Percentiles rank a stretch among this genome's conserved stretches.
phyloP scores from a whole-genome alignment of 2,888 invertebrate genomes.

The Andrena marginata region DNA sequence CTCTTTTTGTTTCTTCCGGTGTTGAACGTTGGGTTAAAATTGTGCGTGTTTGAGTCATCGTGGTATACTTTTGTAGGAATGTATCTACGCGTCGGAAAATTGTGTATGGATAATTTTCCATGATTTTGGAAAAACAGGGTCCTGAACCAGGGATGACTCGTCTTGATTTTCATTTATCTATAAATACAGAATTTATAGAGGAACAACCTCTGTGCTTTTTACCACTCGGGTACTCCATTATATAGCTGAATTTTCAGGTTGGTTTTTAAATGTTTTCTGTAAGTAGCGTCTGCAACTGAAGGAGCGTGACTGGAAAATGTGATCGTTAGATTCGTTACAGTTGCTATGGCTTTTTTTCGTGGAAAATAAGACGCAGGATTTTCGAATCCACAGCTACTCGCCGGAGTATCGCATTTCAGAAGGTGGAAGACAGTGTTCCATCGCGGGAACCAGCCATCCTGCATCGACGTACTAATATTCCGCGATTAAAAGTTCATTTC shows the following conservation, averaged over 20 bases:
- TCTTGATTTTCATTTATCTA: no score
- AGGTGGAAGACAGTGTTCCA: not conserved
- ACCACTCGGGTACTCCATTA: not conserved
- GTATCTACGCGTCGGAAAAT: no score
- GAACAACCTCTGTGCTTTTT: not conserved
- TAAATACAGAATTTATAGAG: no score
- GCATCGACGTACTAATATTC: conserved; percentile 68
- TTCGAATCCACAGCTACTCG: not conserved
- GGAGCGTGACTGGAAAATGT: not conserved
- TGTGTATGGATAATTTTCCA: no score
- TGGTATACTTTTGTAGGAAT: no score
- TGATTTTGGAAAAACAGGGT: no score
- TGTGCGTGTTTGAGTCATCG: no score
- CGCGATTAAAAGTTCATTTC: conserved; percentile 75
- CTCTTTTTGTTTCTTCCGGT: not conserved
- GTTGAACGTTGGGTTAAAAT: no score
- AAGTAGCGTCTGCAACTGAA: not conserved
- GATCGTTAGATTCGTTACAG: not conserved
- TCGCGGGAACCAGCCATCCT: not conserved
- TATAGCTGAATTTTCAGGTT: not conserved
- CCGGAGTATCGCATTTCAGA: not conserved
- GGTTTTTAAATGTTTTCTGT: not conserved
- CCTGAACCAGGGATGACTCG: no score
- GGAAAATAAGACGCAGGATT: not conserved
- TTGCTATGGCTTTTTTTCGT: not conserved